Conservation (phyloP, 2,888 invertebrate genomes). For the Volucella inanis region DNA sequence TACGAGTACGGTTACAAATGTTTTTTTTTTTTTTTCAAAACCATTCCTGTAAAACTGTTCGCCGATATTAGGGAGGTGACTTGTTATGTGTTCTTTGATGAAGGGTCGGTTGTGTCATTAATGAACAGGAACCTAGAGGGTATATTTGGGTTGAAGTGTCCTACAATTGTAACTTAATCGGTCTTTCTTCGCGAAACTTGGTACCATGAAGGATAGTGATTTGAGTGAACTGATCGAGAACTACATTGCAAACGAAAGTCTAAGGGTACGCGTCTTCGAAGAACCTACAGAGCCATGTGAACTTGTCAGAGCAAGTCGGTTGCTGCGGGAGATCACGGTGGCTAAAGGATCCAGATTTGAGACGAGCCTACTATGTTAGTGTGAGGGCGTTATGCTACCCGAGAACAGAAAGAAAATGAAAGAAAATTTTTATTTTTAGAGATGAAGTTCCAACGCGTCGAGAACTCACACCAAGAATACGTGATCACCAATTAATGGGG, state of each 20-base stretch:
- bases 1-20: not conserved
- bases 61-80: slow-evolving; percentile 30
- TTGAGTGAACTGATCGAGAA: slow-evolving; percentile 21
- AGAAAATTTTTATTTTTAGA: slow-evolving; percentile 23
- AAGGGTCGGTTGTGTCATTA: too few species aligned
- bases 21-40: not conserved
- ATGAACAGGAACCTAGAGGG: too few species aligned
- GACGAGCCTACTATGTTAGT: slow-evolving; percentile 15
- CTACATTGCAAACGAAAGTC: slow-evolving; percentile 15
- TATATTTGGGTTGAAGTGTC: slow-evolving; percentile 18
- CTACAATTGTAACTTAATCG: too few species aligned
- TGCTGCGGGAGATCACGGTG: slow-evolving; percentile 19
- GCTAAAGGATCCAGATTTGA: slow-evolving; percentile 12
- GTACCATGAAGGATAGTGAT: not conserved
- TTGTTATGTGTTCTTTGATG: slow-evolving; percentile 9
- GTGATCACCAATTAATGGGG: not conserved
- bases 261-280: slow-evolving; percentile 7
- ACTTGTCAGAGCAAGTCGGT: too few species aligned
- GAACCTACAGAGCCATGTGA: too few species aligned
- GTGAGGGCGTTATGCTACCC: not conserved
- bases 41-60: slow-evolving; percentile 48
- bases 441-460: too few species aligned
- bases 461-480: too few species aligned
- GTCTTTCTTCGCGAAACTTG: slow-evolving; percentile 4
- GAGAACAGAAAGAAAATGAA: slow-evolving; percentile 58